Evolutionary conservation across 2,888 invertebrate species (phyloP), one percentile per base, ranked within the genome.

Genomic region (Drosophila setosimentum): DNA sequence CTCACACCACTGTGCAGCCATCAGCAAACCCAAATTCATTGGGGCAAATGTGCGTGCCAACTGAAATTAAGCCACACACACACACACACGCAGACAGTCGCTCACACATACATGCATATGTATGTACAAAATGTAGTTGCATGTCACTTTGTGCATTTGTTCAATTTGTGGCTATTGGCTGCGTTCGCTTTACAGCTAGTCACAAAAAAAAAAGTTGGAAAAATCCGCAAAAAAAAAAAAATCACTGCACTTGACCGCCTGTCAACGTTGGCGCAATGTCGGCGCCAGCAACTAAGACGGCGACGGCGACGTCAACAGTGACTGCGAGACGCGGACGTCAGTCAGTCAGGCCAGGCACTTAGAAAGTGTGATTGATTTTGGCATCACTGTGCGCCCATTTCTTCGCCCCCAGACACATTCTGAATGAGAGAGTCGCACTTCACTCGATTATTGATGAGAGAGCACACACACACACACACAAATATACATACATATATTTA

Each of bases 331-430:
- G 57, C 64, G 42, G 69, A 58, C 58, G 78, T 53, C 58, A 53
- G 27, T 55, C 55, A 45, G 54, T 33, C 37, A 68, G 68, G 68
- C 82, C 45, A 37, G 55, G 55, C 55, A 82, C 88, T 86, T 89
- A 90, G 91, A 91, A 91, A 91, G 90, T 91, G 87, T 89, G 90
- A 91, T 91, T 90, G 89, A 91, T 91, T 90, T 84, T 83, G 86
- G 85, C 89, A 84, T 82, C 83, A 77, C 73, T 76, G 83, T 86
- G 90, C 83, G 82, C 87, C 83, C 86, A 87, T 90, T 91, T 89
- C 84, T 72, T 75, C 79, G 68, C 62, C 63, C 58, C 73, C 87
- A 79, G 79, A 79, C 80, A 71, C 83, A 80, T 83, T 87, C 82
- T 87, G 87, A 89, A 87, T 87, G 79, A 76, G 76, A 76, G 76